These are phyloP conservation scores for Hemithea aestivaria DNA, from an alignment of 2,888 invertebrate genomes.

Conservation along the genomic window DNA sequence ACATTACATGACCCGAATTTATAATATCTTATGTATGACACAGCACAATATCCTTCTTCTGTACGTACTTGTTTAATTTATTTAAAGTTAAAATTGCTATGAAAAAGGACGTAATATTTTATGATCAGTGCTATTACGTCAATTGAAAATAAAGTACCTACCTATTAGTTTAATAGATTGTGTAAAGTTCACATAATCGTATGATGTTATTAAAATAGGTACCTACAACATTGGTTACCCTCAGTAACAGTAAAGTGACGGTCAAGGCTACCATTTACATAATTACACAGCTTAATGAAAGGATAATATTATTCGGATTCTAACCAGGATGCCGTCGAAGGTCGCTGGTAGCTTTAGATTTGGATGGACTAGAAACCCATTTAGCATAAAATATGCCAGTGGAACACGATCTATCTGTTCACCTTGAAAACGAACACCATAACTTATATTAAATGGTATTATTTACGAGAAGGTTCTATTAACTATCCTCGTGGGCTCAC, in stretches of 20 bases:
- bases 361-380: conserved; percentile 12
- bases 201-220: conserved; percentile 9
- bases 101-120: too few relatives aligned
- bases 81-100: too few relatives aligned
- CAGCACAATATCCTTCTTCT: too few relatives aligned
- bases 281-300: conserved; percentile 36
- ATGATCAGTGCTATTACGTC: not conserved
- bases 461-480: conserved; percentile 7
- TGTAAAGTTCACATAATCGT: conserved; percentile 9
- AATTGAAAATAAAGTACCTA: conserved; percentile 5
- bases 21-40: too few relatives aligned
- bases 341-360: conserved; percentile 38
- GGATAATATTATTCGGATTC: conserved; percentile 42
- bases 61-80: too few relatives aligned
- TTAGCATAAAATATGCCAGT: conserved; percentile 21
- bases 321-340: conserved; percentile 64
- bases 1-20: too few relatives aligned
- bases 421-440: conserved; percentile 51
- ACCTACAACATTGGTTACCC: conserved; percentile 7
- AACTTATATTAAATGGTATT: conserved; percentile 8
- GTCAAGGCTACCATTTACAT: conserved; percentile 57
- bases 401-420: conserved; percentile 22
- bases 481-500: not conserved
- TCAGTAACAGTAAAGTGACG: conserved; percentile 36
- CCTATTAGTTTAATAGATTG: conserved; percentile 3